These are phyloP conservation scores for Drosophila stalkeri DNA, from an alignment of 2,888 invertebrate species.

Conservation along the genomic window DNA sequence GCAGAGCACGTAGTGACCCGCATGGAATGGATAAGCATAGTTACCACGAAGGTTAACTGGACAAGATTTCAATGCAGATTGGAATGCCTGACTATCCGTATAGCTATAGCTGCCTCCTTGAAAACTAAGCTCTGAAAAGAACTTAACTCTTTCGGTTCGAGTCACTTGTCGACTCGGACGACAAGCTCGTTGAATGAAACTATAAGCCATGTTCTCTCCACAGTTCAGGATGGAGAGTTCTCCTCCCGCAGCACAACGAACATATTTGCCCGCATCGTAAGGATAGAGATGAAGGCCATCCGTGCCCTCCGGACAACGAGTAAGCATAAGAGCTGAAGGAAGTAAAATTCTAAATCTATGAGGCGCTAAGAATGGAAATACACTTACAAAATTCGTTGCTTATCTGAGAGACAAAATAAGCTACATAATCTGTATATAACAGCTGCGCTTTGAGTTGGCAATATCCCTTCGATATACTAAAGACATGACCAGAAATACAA, in stretches of 20 bases:
- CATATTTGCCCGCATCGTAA: conserved; percentile 88
- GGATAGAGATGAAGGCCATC: conserved; percentile 88
- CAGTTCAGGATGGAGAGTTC: conserved; percentile 87
- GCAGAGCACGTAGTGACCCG: conserved; percentile 88
- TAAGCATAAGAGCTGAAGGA: conserved; percentile 63
- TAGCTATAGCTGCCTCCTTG: conserved; percentile 44
- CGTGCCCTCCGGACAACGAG: conserved; percentile 85
- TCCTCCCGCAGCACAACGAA: conserved; percentile 88
- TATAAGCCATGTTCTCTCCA: conserved; percentile 88
- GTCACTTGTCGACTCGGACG: conserved; percentile 48
- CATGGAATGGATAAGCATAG: conserved; percentile 87
- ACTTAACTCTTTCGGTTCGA: conserved; percentile 59
- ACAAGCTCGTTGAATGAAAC: conserved; percentile 59
- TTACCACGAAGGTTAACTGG: conserved; percentile 86
- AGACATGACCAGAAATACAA: conserved; percentile 88
- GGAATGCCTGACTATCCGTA: conserved; percentile 49
- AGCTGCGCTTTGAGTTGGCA: conserved; percentile 87
- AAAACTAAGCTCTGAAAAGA: conserved; percentile 38
- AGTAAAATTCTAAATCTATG: background rate
- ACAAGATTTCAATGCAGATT: conserved; percentile 78
- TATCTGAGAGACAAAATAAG: conserved; percentile 68
- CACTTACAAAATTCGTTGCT: conserved; percentile 80
- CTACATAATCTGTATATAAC: conserved; percentile 71
- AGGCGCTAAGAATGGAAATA: background rate
- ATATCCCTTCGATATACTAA: conserved; percentile 86